Base-by-base conservation (phyloP, 2,888 invertebrate species). In the Lasioglossum malachurum region DNA sequence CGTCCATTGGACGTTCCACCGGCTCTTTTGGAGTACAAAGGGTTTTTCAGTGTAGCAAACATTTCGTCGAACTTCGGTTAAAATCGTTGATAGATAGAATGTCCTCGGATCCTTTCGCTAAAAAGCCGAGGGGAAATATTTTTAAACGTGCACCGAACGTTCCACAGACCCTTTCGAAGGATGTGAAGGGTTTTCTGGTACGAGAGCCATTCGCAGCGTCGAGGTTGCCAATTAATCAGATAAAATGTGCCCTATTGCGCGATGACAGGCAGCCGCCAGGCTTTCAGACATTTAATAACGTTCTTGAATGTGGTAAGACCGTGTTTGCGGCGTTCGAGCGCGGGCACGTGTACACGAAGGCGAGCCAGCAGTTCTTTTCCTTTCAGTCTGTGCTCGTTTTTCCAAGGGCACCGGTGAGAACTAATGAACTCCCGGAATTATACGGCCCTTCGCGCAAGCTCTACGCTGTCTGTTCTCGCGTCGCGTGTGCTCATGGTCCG, bases 401-500 rank as follows among this genome's bases (percentile, higher is more conserved):
- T n/a, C 75, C 82, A 75, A 83, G 81, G 81, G 44, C 57, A 31
- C 44, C 60, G 4, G 3, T 31, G 16, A n/a, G 41, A 83, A 82
- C 80, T 80, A 82, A 73, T 23, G 73, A 79, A 79, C 49, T 14
- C 44, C 38, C n/a, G n/a, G 73, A 80, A 49, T 80, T 53, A n/a
- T 78, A 72, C 23, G 41, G 31, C 41, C 67, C 44, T 82, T 57
- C 8, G 19, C 67, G 49, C 60, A 0, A 53, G 23, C 7, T 19
- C 44, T 49, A 69, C 46, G 41, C 27, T 31, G n/a, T 16, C 44
- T 10, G 27, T 23, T 49, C n/a, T 44, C n/a, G 31, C 74, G 23
- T 60, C 71, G 69, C 75, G 46, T 60, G 57, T 60, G 80, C 64
- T 31, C 64, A 19, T 23, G 27, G 72, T 10, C 44, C 46, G 46